Percentiles rank a stretch among this genome's conserved stretches.
Conservation (phyloP, 2,113 vertebrate species). For the Nothocercus nigrocapillus region DNA sequence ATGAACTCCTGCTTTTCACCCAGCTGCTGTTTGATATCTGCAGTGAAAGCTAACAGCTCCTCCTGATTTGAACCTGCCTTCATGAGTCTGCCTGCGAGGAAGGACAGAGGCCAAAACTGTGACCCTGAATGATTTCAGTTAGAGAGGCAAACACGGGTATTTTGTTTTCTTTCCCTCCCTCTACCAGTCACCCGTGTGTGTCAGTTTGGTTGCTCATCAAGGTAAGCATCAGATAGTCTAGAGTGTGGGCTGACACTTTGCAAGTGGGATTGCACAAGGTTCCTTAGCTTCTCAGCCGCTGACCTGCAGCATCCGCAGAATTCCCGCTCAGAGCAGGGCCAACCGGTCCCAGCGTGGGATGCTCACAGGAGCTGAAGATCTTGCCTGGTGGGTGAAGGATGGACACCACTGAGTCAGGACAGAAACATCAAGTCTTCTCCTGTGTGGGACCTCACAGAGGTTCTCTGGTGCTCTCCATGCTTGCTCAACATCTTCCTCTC, state of each 20-base stretch:
- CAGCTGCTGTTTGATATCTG: not conserved
- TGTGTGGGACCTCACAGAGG: not conserved
- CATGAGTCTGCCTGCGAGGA: not conserved
- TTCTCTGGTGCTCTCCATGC: not conserved
- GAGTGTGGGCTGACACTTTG: slow-evolving; percentile 49
- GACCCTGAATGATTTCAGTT: not conserved
- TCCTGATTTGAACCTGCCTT: not conserved
- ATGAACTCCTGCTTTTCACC: not conserved
- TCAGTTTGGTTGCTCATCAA: not conserved
- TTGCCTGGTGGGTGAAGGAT: not conserved
- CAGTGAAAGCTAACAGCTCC: not conserved
- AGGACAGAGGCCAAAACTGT: not conserved
- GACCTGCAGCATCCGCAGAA: not conserved
- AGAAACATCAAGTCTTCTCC: not conserved
- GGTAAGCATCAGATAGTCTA: slow-evolving; percentile 8
- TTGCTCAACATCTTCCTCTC: not conserved
- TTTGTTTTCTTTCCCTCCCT: not conserved
- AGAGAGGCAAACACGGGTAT: not conserved
- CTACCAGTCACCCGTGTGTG: not conserved
- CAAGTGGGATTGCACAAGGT: slow-evolving; percentile 49
- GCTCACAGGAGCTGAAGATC: not conserved
- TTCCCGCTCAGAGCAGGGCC: not conserved
- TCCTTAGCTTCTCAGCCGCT: not conserved
- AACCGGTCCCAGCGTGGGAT: not conserved
- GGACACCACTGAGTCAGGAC: not conserved